Base-by-base conservation (phyloP, 1,140 invertebrate genomes). In the Listronotus bonariensis region DNA sequence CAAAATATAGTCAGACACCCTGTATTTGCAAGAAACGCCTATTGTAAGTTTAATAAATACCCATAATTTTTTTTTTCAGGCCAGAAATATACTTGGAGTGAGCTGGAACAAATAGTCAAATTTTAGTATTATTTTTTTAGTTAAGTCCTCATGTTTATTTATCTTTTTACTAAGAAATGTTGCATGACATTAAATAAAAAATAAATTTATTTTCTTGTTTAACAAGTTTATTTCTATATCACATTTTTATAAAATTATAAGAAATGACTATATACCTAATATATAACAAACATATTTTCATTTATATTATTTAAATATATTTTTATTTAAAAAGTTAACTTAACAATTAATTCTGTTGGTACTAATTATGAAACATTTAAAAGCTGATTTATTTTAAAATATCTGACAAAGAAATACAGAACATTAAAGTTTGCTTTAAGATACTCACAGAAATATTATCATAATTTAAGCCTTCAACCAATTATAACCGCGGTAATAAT, bases 21-120 rank as follows among this genome's bases (percentile, higher is more conserved):
- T n/a, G n/a, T n/a, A n/a, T 14, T 46, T n/a, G 17, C 18, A 52
- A 14, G 41, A 18, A 12, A 10, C 3, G 42, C 41, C 1, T 41
- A 10, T 31, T 62, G 14, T 3, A 42, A 26, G 14, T 0, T 43
- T 10, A 17, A 7, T 14, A 15, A 49, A 53, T 17, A 20, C 18
- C 43, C 11, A 52, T 59, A 11, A 18, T 45, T 66, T 61, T 72
- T 55, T 57, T 20, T 77, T 77, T 55, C 62, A 77, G 76, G 77
- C 77, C 26, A 72, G 77, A 65, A 78, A 78, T 71, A 78, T 78
- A 43, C 59, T 78, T 38, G 77, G 77, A 38, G 58, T 78, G 38
- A 77, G 75, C 65, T 74, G 73, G 73, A 76, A 72, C 66, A 74
- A 72, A 55, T 77, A 75, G 70, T 64, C 32, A 9, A 20, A 58